phyloP scores from a whole-genome alignment of 2,797 vertebrate species.

The Brotula barbata region DNA sequence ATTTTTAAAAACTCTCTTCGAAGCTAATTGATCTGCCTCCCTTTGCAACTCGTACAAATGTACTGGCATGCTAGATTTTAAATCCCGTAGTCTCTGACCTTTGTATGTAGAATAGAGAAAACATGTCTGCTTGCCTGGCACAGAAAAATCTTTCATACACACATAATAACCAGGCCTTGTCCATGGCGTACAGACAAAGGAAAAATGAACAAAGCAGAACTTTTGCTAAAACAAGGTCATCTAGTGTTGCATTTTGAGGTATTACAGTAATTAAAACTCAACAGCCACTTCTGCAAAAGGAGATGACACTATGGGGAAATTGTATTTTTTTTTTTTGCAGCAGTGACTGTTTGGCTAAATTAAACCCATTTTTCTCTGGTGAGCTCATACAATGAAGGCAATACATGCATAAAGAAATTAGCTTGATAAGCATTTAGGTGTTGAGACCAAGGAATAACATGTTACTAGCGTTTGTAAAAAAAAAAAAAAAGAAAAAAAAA shows the following conservation, averaged over 20 bases:
- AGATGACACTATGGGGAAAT: conserved; percentile 80
- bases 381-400: conserved; percentile 69
- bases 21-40: conserved; percentile 77
- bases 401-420: conserved; percentile 72
- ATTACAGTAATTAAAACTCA: conserved; percentile 80
- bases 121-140: conserved; percentile 64
- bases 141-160: conserved; percentile 61
- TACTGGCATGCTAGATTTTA: conserved; percentile 71
- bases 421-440: conserved; percentile 68
- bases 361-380: conserved; percentile 81
- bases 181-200: conserved; percentile 2
- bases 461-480: too few species aligned
- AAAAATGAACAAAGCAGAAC: conserved; percentile 30
- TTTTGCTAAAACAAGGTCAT: conserved; percentile 58
- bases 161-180: conserved; percentile 45
- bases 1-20: conserved; percentile 67
- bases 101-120: conserved; percentile 74
- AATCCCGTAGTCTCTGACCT: conserved; percentile 71
- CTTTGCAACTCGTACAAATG: conserved; percentile 66
- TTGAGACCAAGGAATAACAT: conserved; percentile 45
- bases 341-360: conserved; percentile 76
- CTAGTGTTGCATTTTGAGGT: conserved; percentile 67
- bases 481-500: conserved; percentile 31
- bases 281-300: conserved; percentile 72
- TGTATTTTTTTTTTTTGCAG: conserved; percentile 61